Base-by-base conservation (phyloP, 1,140 invertebrate genomes). In the Phymorhynchus buccinoides region DNA sequence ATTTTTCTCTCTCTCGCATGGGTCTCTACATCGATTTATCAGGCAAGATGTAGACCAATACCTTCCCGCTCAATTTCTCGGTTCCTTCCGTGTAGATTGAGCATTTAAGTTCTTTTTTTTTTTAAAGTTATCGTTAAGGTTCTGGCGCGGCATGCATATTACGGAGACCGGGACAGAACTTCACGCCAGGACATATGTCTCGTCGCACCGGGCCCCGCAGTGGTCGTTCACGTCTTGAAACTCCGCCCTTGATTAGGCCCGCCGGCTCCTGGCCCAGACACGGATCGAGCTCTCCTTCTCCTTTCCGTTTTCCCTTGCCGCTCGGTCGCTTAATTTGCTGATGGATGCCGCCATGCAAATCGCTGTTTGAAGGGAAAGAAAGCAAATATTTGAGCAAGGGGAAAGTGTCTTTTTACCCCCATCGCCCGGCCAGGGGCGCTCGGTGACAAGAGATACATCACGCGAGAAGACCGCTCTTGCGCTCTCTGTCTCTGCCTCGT, bases 361-460 rank as follows among this genome's bases (percentile, higher is more conserved):
- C 48, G 66, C 30, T 81, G 80, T 66, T 81, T 81, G 80, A 81
- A 44, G 39, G 62, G 37, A 30, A 39, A 81, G 32, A 81, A 66
- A 32, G 80, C 80, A 62, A 81, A 81, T 81, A 81, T 81, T 81
- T 81, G 80, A 81, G 37, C 12, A 80, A 62, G 56, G 80, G 80
- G 80, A 66, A 81, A 81, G 80, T 81, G 80, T 81, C 52, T 81
- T 81, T 81, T 81, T 81, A 66, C 80, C 80, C 80, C 80, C 27
- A 62, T 3, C 52, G 48, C 52, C 12, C 3, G 52, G 39, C 80
- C 30, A 30, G 32, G 27, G 22, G 48, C 80, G 62, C 32, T 66
- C 18, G n/a, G 16, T 81, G 80, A 81, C 80, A 81, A 81, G 52
- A 41, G 32, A 81, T 66, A 81, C 80, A 66, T 66, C 80, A 81